Conservation (phyloP, 2,888 invertebrate species). For the Ophraella communa region DNA sequence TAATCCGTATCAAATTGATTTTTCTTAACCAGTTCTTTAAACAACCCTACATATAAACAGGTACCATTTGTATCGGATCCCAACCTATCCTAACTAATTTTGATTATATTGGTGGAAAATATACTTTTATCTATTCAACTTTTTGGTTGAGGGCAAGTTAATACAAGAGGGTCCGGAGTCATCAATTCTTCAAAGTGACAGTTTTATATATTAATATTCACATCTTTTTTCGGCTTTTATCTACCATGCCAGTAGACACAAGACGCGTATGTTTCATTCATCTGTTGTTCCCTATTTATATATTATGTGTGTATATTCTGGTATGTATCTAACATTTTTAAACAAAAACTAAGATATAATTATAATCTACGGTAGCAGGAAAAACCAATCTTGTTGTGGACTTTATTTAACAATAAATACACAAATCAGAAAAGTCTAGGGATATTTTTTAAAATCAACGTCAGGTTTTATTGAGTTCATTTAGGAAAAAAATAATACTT, state of each 20-base stretch:
- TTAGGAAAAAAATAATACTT: no score
- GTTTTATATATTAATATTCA: conserved; percentile 55
- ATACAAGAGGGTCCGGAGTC: conserved; percentile 45
- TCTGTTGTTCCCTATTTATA: conserved; percentile 34
- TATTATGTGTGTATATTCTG: conserved; percentile 22
- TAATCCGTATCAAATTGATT: no score
- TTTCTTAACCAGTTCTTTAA: background rate
- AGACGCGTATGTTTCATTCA: conserved; percentile 3
- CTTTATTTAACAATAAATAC: no score
- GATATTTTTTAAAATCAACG: no score
- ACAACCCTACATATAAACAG: background rate
- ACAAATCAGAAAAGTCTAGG: no score
- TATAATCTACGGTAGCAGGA: background rate
- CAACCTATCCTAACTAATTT: conserved; percentile 19
- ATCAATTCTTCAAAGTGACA: conserved; percentile 52
- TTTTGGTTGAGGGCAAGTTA: conserved; percentile 41
- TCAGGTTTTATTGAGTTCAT: no score
- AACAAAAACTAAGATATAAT: background rate
- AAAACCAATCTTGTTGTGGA: background rate
- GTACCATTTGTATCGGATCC: background rate
- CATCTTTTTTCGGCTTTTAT: conserved; percentile 54
- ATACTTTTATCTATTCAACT: conserved; percentile 19
- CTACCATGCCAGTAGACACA: conserved; percentile 49
- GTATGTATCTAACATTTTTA: background rate
- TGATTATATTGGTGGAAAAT: conserved; percentile 16